Evolutionary conservation across 2,797 vertebrate genomes (phyloP).

Genomic region (Epinephelus malabaricus): DNA sequence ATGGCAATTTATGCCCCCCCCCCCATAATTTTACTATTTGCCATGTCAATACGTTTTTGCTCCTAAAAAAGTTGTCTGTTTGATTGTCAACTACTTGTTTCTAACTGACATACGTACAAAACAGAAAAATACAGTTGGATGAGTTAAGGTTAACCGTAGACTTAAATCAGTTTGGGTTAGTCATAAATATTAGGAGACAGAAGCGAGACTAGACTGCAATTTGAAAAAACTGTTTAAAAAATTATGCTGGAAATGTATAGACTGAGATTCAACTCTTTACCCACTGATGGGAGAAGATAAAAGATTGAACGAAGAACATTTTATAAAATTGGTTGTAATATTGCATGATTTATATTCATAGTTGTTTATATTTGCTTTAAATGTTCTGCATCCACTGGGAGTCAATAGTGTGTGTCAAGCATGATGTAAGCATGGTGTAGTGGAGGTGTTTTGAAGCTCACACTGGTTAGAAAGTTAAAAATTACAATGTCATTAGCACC

Average conservation of each 20-base stretch:
- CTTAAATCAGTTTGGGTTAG: background rate
- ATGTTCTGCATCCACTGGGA: background rate
- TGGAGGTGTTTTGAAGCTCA: background rate
- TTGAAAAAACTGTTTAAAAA: background rate
- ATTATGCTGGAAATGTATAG: no score
- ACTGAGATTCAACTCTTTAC: background rate
- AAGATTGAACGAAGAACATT: background rate
- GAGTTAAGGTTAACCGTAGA: background rate
- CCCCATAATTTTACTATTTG: background rate
- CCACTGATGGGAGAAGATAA: background rate
- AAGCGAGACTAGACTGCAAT: background rate
- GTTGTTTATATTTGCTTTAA: background rate
- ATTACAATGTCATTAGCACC: background rate
- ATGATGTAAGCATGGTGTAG: background rate
- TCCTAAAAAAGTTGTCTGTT: background rate
- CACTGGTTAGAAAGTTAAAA: slow-evolving; percentile 5
- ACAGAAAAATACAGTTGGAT: background rate
- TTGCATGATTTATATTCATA: background rate
- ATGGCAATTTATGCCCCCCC: no score
- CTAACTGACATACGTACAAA: background rate
- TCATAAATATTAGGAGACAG: background rate
- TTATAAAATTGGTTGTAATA: background rate
- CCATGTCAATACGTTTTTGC: background rate
- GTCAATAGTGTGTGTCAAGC: background rate
- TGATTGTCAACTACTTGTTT: background rate